Evolutionary conservation across 2,797 vertebrate species (phyloP), one percentile per base, ranked within the genome.

Genomic region (Pygocentrus nattereri): DNA sequence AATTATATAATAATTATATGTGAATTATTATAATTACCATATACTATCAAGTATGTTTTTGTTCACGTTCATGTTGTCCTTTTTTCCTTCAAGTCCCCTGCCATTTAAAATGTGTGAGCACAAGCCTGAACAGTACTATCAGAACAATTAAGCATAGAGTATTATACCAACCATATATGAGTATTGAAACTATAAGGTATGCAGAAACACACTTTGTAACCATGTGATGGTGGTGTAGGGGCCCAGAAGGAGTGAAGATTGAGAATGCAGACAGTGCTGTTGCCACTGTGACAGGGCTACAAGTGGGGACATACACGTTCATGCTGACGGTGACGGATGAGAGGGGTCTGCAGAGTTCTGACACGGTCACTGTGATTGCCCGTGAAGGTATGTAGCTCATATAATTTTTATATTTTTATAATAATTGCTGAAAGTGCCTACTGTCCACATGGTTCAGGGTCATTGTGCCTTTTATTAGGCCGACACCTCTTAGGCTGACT

Each of bases 271-370:
- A 97, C 91, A 89, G 91, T 41, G 95, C 95, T 0, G 85, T 96
- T 27, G 96, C 97, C 88, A 97, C 94, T 15, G 96, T 99, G 88
- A 97, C 94, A 0, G 97, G 97, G 47, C 95, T 99, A 2, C 94
- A 97, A 79, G 97, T 95, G 21, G 98, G 98, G 74, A 90, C 76
- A 0, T 99, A 99, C 0, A 93, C 95, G 88, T 99, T 99, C 88
- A 97, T 94, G 30, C 91, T 99, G 92, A 98, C 95, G 0, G 98
- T 99, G 77, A 95, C 94, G 0, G 98, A 99, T 59, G 97, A 98
- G 86, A 94, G 97, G 90, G 95, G 94, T 80, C 94, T 99, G 90
- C 93, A 96, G 89, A 96, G 95, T 87, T 95, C 91, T n/a, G 96
- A 96, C 90, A 93, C 93, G 0, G 98, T 99, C 80, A 96, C 91